phyloP scores from a whole-genome alignment of 2,888 invertebrate genomes.

The Hofmannophila pseudospretella region DNA sequence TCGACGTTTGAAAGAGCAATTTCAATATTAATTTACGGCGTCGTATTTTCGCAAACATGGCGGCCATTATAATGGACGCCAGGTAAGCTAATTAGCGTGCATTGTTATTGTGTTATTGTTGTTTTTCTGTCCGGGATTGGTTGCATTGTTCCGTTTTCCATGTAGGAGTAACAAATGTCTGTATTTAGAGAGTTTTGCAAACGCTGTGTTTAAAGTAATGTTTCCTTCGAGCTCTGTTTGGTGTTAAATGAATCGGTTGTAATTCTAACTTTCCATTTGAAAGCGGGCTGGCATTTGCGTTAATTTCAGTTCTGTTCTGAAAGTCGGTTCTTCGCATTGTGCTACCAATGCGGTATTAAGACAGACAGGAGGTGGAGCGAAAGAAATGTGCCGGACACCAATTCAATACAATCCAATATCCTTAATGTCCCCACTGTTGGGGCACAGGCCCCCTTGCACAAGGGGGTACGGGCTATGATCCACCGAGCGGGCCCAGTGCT shows the following conservation, averaged over 20 bases:
- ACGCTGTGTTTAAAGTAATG: constrained; percentile 9
- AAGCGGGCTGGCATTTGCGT: too few species aligned
- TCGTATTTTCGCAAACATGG: constrained; percentile 55
- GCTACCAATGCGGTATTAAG: too few species aligned
- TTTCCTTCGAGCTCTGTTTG: constrained; percentile 9
- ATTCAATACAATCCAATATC: too few species aligned
- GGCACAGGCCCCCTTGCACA: too few species aligned
- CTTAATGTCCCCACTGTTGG: too few species aligned
- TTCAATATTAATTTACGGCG: constrained; percentile 55
- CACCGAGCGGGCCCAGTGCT: too few species aligned
- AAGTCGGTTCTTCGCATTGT: too few species aligned
- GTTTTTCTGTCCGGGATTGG: constrained; percentile 30
- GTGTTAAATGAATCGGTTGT: background rate
- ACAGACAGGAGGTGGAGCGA: too few species aligned
- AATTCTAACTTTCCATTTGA: background rate
- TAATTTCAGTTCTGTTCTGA: too few species aligned
- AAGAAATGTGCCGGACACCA: too few species aligned
- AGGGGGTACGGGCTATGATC: too few species aligned
- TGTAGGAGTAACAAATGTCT: constrained; percentile 24
- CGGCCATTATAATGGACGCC: constrained; percentile 33
- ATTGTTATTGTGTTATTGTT: constrained; percentile 41
- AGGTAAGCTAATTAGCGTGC: constrained; percentile 49
- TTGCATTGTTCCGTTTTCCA: constrained; percentile 26
- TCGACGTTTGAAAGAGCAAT: constrained; percentile 67
- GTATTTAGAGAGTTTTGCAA: constrained; percentile 27